phyloP scores from a whole-genome alignment of 2,888 invertebrate species.

The Latheticus oryzae region DNA sequence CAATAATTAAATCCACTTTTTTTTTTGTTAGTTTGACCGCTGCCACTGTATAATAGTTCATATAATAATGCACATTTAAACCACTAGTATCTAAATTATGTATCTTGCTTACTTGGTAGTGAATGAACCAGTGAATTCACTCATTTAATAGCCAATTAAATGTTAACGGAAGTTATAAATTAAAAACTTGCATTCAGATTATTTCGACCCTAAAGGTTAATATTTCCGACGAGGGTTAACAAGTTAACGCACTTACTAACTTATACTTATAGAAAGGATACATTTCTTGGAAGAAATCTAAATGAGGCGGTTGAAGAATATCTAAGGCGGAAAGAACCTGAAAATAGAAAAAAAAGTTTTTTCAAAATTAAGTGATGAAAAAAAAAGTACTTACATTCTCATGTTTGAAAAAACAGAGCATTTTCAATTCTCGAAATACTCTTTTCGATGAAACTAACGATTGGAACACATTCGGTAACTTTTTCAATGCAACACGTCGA shows the following conservation, averaged over 20 bases:
- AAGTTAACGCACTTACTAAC: not conserved
- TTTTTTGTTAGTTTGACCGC: slow-evolving; percentile 11
- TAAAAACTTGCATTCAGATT: slow-evolving; percentile 44
- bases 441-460: slow-evolving; percentile 98
- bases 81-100: slow-evolving; percentile 34
- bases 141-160: slow-evolving; percentile 53
- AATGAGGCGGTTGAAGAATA: slow-evolving; percentile 97
- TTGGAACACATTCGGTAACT: slow-evolving; percentile 99
- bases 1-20: not conserved
- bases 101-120: slow-evolving; percentile 33
- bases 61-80: slow-evolving; percentile 23
- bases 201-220: slow-evolving; percentile 44
- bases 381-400: slow-evolving; percentile 93
- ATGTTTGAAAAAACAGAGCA: slow-evolving; percentile 99
- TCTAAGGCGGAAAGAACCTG: slow-evolving; percentile 98
- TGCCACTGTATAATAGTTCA: slow-evolving; percentile 23
- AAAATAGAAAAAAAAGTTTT: slow-evolving; percentile 58
- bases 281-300: slow-evolving; percentile 99
- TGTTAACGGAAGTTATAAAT: slow-evolving; percentile 55
- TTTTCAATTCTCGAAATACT: slow-evolving; percentile 98
- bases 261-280: slow-evolving; percentile 81
- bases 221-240: slow-evolving; percentile 36
- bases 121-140: slow-evolving; percentile 49
- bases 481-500: slow-evolving; percentile 97
- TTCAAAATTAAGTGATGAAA: too few species aligned